A percentile compares a stretch with the other conserved stretches of the same genome.
Conservation (phyloP, 2,113 vertebrate species). For the Chitala chitala region DNA sequence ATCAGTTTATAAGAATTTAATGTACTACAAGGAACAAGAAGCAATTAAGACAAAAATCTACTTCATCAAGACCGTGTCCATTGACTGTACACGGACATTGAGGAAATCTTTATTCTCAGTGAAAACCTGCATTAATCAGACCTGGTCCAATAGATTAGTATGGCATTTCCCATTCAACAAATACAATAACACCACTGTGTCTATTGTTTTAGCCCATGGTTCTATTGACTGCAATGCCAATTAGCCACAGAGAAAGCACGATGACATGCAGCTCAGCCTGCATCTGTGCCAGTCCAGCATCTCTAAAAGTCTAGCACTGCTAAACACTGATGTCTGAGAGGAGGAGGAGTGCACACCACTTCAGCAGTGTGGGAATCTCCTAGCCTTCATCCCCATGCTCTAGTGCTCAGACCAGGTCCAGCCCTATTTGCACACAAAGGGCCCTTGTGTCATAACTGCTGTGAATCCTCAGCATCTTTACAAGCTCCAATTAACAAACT, state of each 20-base stretch:
- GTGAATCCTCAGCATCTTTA: not conserved
- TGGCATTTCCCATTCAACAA: not conserved
- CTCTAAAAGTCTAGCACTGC: not conserved
- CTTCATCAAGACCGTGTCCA: no score
- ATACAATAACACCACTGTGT: not conserved
- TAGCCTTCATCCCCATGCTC: not conserved
- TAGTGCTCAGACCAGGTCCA: not conserved
- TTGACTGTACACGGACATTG: not conserved
- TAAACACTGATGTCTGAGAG: not conserved
- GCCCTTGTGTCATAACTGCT: not conserved
- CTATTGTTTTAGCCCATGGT: not conserved
- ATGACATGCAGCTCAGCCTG: not conserved
- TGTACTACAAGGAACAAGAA: no score
- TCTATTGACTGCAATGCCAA: not conserved
- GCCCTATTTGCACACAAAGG: conserved; percentile 20
- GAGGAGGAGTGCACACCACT: no score
- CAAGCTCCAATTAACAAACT: conserved; percentile 16
- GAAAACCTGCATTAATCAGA: not conserved
- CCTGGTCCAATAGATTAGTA: not conserved
- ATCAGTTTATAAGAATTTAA: no score
- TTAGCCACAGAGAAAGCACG: not conserved
- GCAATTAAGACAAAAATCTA: no score
- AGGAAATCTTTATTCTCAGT: not conserved
- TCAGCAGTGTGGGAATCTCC: not conserved
- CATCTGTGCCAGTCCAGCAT: not conserved